A percentile compares a stretch with the other conserved stretches of the same genome.
phyloP scores from a whole-genome alignment of 1,140 invertebrate species.

The Bicyclus anynana region DNA sequence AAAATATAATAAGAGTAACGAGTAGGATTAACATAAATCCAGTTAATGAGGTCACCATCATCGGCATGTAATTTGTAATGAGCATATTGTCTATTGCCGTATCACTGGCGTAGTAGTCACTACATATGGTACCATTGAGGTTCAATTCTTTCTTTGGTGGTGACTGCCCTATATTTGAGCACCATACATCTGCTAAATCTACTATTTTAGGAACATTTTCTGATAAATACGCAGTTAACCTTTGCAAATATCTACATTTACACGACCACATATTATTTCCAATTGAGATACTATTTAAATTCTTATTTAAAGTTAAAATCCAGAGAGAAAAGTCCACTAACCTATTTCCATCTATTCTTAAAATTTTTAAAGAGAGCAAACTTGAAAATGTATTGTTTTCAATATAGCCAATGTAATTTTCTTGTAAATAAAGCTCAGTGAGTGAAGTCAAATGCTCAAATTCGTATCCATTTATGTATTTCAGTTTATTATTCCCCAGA shows the following conservation, averaged over 20 bases:
- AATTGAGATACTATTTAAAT: conserved; percentile 84
- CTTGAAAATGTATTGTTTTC: conserved; percentile 88
- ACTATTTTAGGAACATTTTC: conserved; percentile 87
- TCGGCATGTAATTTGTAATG: conserved; percentile 89
- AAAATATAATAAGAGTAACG: conserved; percentile 85
- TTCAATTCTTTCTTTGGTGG: conserved; percentile 84
- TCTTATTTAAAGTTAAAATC: conserved; percentile 84
- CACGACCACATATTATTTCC: conserved; percentile 93
- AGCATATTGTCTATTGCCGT: conserved; percentile 90
- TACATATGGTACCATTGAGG: conserved; percentile 89
- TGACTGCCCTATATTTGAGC: conserved; percentile 83
- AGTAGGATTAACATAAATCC: conserved; percentile 84
- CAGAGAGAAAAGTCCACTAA: conserved; percentile 89
- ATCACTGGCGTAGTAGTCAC: conserved; percentile 88
- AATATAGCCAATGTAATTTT: conserved; percentile 88
- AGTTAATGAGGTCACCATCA: conserved; percentile 87
- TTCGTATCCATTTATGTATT: conserved; percentile 90
- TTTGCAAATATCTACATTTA: conserved; percentile 92
- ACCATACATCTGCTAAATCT: conserved; percentile 86
- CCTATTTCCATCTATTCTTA: conserved; percentile 90
- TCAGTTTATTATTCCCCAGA: conserved; percentile 90
- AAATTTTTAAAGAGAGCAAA: conserved; percentile 85
- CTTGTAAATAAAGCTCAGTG: conserved; percentile 91
- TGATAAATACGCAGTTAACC: conserved; percentile 88
- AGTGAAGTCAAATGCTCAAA: conserved; percentile 91